Conservation (phyloP, 2,888 invertebrate genomes). For the Lasioglossum leucozonium region DNA sequence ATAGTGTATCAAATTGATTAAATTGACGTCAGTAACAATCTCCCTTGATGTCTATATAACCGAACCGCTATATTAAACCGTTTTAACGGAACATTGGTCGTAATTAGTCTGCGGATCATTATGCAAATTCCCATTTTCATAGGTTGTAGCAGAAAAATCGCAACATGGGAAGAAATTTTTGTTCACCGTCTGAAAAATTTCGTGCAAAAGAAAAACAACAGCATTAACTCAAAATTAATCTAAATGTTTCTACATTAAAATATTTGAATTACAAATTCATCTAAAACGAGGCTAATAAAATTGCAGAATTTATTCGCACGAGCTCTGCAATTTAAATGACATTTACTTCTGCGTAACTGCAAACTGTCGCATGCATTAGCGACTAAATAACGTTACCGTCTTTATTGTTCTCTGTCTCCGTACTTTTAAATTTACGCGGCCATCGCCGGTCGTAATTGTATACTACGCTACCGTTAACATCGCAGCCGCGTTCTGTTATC, state of each 20-base stretch:
- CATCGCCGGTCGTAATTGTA: background rate
- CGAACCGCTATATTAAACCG: slow-evolving; percentile 4
- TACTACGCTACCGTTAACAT: background rate
- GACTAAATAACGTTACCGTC: background rate
- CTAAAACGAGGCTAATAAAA: background rate
- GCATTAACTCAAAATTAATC: background rate
- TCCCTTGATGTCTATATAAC: background rate
- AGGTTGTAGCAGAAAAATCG: background rate
- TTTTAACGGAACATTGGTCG: background rate
- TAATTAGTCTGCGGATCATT: background rate
- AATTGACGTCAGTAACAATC: background rate
- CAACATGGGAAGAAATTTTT: background rate
- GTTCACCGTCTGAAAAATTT: background rate
- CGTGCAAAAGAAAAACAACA: background rate
- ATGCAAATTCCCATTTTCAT: background rate
- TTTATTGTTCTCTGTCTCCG: background rate
- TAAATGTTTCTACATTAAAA: background rate
- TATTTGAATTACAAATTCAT: background rate
- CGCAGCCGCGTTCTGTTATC: background rate
- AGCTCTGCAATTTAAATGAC: background rate
- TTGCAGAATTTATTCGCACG: background rate
- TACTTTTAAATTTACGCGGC: background rate
- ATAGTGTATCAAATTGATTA: background rate
- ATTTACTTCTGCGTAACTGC: background rate
- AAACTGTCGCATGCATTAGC: background rate